Conservation (phyloP, 2,113 vertebrate species). For the Pteropus alecto region DNA sequence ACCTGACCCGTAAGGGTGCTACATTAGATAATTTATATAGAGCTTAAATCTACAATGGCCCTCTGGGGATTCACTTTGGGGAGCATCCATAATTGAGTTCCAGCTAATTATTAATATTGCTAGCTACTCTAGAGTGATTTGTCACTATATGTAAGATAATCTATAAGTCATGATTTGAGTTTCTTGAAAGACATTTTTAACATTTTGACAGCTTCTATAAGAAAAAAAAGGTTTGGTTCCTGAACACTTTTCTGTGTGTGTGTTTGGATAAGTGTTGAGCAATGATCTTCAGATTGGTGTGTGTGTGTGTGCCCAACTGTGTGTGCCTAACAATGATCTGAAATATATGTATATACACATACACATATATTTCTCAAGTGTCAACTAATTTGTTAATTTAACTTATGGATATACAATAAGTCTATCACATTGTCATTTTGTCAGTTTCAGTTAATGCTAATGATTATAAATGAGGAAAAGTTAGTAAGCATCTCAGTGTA, state of each 20-base stretch:
- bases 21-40: background rate
- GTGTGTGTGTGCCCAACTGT: background rate
- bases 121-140: background rate
- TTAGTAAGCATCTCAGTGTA: background rate
- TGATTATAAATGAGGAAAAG: background rate
- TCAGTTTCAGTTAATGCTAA: background rate
- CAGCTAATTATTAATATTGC: background rate
- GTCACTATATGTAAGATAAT: background rate
- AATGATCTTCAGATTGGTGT: background rate
- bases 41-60: background rate
- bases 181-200: constrained; percentile 13
- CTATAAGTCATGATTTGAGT: background rate
- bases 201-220: background rate
- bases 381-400: background rate
- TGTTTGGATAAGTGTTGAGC: background rate
- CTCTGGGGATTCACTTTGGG: background rate
- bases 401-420: background rate
- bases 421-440: background rate
- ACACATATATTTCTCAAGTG: background rate
- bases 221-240: background rate
- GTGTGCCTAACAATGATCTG: background rate
- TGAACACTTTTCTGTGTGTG: background rate
- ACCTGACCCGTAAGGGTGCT: background rate
- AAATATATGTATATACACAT: too few species aligned
- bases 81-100: background rate